Evolutionary conservation across 2,888 invertebrate genomes (phyloP), one percentile per base, ranked within the genome.

Genomic region (Plebejus argus): DNA sequence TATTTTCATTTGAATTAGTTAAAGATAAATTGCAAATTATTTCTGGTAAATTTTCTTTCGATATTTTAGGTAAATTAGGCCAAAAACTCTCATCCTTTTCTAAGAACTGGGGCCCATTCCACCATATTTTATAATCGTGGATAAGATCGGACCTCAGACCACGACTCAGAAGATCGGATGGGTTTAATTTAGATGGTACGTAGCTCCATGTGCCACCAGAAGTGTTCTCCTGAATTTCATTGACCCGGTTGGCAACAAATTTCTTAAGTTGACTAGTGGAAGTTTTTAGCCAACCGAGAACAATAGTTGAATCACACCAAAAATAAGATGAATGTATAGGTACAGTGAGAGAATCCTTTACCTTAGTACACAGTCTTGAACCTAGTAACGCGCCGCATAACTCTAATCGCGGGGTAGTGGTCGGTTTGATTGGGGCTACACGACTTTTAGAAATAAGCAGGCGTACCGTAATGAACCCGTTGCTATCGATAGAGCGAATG

Each of bases 241-340:
- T n/a, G 2, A 84, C 81, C n/a, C 83, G 78, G 76, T 84, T 81
- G 1, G 81, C 78, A 5, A 83, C 81, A 74, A 84, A 84, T 12
- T 76, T 76, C 23, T 82, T 82, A 1, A 84, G 78, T 7, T 76
- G 77, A 35, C 28, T 76, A 23, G 82, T 72, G 6, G 79, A 35
- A 5, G 79, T 77, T 7, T 66, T 15, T 8, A 84, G 70, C 84
- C 84, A 84, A 7, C 83, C 78, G 3, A 84, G 72, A 1, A 83
- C 83, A 56, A 84, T 81, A 2, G 80, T 82, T 1, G 84, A 84
- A 70, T 85, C 83, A 18, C 76, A 79, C 83, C 84, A 85, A 45
- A 81, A 82, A 12, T 39, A 20, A 53, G 77, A 78, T 28, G 72
- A 75, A 45, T 39, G 5, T n/a, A 77, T 39, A 12, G 71, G 20